phyloP scores from a whole-genome alignment of 2,888 invertebrate genomes.

The Arrhopalites spinosus region DNA sequence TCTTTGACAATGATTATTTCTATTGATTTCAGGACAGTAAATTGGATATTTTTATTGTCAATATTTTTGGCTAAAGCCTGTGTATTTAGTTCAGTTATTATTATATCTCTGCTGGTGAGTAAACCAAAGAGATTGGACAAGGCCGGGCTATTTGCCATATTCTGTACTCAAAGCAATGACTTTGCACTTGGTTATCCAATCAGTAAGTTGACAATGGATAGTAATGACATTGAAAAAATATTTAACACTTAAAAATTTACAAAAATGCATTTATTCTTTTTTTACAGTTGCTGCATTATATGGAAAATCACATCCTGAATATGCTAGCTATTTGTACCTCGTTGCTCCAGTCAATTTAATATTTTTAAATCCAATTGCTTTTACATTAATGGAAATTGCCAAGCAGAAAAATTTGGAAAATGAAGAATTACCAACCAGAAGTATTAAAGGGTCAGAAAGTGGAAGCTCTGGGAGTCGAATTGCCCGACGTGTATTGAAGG shows the following conservation, averaged over 20 bases:
- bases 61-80: constrained; percentile 83
- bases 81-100: constrained; percentile 79
- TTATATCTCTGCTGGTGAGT: constrained; percentile 74
- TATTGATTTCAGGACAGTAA: constrained; percentile 66
- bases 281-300: constrained; percentile 82
- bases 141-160: constrained; percentile 87
- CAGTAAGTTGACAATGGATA: constrained; percentile 65
- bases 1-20: neutral
- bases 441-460: constrained; percentile 37
- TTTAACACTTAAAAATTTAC: neutral
- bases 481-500: constrained; percentile 63
- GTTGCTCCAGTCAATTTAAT: constrained; percentile 93
- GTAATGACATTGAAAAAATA: neutral
- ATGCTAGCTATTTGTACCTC: constrained; percentile 85
- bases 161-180: constrained; percentile 96
- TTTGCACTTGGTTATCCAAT: constrained; percentile 96
- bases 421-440: constrained; percentile 44
- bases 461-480: constrained; percentile 47
- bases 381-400: constrained; percentile 83
- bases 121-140: constrained; percentile 77
- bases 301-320: constrained; percentile 82
- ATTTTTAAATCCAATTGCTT: constrained; percentile 88
- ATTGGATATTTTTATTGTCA: constrained; percentile 88
- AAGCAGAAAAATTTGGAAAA: constrained; percentile 62
- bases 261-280: no score